These are phyloP conservation scores for Synanceia verrucosa DNA, from an alignment of 2,797 vertebrate species.

Conservation along the genomic window DNA sequence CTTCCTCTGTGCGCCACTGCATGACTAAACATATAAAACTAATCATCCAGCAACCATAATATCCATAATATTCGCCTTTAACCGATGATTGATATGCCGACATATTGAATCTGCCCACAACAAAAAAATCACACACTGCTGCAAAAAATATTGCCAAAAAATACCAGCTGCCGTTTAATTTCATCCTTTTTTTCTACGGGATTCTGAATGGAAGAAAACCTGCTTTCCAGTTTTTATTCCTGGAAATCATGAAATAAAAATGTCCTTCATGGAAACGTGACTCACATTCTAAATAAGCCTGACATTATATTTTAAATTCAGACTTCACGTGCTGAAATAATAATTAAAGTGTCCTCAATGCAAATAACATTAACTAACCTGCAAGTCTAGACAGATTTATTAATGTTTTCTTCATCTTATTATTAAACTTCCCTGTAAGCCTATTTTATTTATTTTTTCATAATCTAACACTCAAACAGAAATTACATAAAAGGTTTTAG, in stretches of 20 bases:
- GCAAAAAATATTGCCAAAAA: background rate
- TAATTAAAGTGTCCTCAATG: background rate
- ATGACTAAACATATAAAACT: background rate
- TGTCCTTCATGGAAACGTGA: background rate
- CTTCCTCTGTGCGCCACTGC: background rate
- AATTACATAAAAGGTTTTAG: background rate
- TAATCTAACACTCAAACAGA: background rate
- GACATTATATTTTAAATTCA: background rate
- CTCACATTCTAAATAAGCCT: background rate
- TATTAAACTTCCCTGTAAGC: background rate
- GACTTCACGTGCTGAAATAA: background rate
- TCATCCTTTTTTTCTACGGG: background rate
- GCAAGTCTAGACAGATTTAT: too few relatives aligned
- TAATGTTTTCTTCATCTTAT: background rate
- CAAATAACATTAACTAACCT: background rate
- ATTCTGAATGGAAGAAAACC: background rate
- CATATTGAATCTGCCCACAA: background rate
- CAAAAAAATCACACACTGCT: background rate
- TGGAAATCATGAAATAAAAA: background rate
- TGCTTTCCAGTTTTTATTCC: background rate
- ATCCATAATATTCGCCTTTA: background rate
- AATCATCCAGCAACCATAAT: background rate
- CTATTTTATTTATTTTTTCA: background rate
- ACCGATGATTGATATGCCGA: background rate
- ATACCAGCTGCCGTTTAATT: background rate